Base-by-base conservation (phyloP, 2,888 invertebrate genomes). In the Plusia festucae region DNA sequence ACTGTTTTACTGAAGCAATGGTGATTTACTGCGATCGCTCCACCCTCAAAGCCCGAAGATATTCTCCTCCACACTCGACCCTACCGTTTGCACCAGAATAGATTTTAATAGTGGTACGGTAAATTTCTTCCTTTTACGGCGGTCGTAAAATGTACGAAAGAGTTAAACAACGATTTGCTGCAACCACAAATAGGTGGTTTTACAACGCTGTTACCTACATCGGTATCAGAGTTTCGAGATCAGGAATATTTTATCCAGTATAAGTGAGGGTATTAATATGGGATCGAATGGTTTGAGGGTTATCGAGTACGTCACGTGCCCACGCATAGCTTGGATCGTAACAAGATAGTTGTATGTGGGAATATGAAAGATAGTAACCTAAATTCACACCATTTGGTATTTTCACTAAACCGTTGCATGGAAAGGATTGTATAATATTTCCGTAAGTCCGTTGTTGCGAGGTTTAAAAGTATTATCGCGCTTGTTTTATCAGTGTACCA, bases 111-210 rank as follows among this genome's bases (percentile, higher is more conserved):
- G 83, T 83, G 76, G 81, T 82, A 82, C 84, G 84, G 87, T 89
- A 88, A 88, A 90, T 89, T 88, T 85, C 88, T 87, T 82, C 83
- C 85, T 87, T 92, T 92, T 90, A 92, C 85, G 86, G 84, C 77
- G 55, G 80, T 79, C 84, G 86, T 93, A 89, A 92, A 93, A 85
- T 81, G 85, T 84, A 85, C 81, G 85, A 89, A 92, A 89, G 91
- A 91, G 90, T 90, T 91, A 88, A 91, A 91, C 85, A 85, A 79
- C 88, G 85, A 90, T 92, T 91, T 85, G 87, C 83, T 83, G 79
- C 78, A 70, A 90, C 93, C 93, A 84, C 93, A 88, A 92, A 91
- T 89, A 88, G 87, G 75, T 72, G 65, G 68, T 53, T 81, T 76
- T 73, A 78, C 53, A 68, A 30, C 49, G 51, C 52, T 52, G 63